Base-by-base conservation (phyloP, 2,888 invertebrate species). In the Protophormia terraenovae region DNA sequence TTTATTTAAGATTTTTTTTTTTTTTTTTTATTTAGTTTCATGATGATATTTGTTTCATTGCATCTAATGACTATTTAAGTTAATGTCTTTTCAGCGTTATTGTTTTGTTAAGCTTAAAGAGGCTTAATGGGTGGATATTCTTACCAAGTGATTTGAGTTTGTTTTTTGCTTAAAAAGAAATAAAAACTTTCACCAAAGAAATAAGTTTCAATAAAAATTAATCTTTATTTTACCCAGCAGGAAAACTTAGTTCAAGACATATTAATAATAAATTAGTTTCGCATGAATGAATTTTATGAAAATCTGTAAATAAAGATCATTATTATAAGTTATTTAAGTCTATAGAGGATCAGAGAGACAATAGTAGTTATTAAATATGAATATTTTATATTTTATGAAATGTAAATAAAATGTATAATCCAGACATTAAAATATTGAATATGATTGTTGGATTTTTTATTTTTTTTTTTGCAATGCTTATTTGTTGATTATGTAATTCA, bases 51-150 rank as follows among this genome's bases (percentile, higher is more conserved):
- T 22, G 10, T 55, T 64, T 73, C 41, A n/a, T 2, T 16, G 19
- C 16, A 22, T 55, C 38, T 75, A 83, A 77, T 83, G 78, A 75
- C 45, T 75, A 35, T 83, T 78, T 75, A 79, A 79, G 55, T 69
- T 69, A 64, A 79, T 73, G 67, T 16, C 53, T 38, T 62, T 78
- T 62, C 5, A 62, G 35, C 45, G 27, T 55, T 69, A 27, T 22
- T 58, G 10, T 29, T 16, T n/a, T 29, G n/a, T 58, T 29, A 29
- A 1, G 6, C 27, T 27, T 27, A n/a, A 8, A n/a, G n/a, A n/a
- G 16, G 10, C 58, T 58, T 58, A 27, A 29, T 58, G 32, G 19
- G 32, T 10, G 10, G 16, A 3, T 60, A 35, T 32, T 32, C 60
- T 60, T 32, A 32, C 8, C 4, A 8, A 27, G 14, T 58, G 58